A percentile compares a stretch with the other conserved stretches of the same genome.
These are phyloP conservation scores for Phengaris alcon DNA, from an alignment of 2,888 invertebrate species.

Conservation along the genomic window DNA sequence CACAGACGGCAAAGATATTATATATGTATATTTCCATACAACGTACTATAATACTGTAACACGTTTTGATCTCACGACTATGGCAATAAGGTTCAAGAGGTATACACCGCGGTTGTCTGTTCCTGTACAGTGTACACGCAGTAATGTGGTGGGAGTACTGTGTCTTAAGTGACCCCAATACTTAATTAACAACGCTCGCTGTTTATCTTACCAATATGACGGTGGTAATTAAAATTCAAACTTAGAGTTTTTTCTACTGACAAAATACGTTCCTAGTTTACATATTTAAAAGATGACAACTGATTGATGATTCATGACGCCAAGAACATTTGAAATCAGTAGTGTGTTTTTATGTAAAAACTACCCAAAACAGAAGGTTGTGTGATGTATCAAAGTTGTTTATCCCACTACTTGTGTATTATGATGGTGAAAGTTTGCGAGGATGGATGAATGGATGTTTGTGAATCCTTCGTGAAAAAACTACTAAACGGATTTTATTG, in stretches of 20 bases:
- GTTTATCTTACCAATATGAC: background rate
- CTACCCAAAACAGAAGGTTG: too few species aligned
- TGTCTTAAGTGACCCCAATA: constrained; percentile 7
- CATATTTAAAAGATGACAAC: background rate
- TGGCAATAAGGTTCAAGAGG: background rate
- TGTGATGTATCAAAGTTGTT: too few species aligned
- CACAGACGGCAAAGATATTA: too few species aligned
- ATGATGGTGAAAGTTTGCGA: too few species aligned
- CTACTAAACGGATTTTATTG: too few species aligned
- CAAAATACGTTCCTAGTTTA: background rate
- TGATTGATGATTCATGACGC: background rate
- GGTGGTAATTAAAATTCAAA: background rate
- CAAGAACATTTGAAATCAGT: background rate
- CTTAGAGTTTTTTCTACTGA: background rate
- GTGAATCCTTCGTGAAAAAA: too few species aligned
- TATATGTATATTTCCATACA: too few species aligned
- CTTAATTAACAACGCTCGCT: background rate
- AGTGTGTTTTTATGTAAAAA: too few species aligned
- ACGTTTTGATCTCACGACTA: background rate
- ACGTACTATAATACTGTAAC: background rate
- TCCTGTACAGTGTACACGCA: too few species aligned
- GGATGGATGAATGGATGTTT: too few species aligned
- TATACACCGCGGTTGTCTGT: background rate
- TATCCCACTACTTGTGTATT: too few species aligned
- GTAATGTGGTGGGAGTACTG: constrained; percentile 4